phyloP scores from a whole-genome alignment of 2,113 vertebrate species.

The Rhabdomys dilectus region DNA sequence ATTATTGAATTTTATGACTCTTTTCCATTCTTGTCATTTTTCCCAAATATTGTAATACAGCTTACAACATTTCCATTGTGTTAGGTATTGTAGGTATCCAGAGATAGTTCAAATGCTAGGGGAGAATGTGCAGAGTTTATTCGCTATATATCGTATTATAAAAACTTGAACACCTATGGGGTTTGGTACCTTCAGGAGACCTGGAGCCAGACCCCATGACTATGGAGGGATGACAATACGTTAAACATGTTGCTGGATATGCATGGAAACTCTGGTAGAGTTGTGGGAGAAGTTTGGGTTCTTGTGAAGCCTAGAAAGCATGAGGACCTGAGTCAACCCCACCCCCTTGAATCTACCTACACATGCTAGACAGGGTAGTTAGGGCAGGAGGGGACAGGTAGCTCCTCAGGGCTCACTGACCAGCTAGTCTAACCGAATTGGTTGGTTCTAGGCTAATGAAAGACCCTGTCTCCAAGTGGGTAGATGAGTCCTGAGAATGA shows the following conservation, averaged over 20 bases:
- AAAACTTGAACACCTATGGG: neutral
- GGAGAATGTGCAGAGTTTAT: neutral
- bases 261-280: neutral
- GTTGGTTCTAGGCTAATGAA: neutral
- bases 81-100: neutral
- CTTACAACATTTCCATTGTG: neutral
- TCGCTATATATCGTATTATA: neutral
- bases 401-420: neutral
- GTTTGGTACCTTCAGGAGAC: neutral
- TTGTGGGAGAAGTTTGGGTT: neutral
- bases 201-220: neutral
- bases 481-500: neutral
- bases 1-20: neutral
- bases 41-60: neutral
- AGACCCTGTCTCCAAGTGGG: neutral
- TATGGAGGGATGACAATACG: neutral
- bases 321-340: neutral
- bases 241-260: neutral
- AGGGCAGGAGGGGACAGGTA: neutral
- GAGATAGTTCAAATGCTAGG: neutral
- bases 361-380: neutral
- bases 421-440: neutral
- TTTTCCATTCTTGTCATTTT: neutral
- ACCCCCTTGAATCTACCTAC: neutral
- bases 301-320: neutral